Conservation (phyloP, 2,888 invertebrate genomes). For the Biston betularia region DNA sequence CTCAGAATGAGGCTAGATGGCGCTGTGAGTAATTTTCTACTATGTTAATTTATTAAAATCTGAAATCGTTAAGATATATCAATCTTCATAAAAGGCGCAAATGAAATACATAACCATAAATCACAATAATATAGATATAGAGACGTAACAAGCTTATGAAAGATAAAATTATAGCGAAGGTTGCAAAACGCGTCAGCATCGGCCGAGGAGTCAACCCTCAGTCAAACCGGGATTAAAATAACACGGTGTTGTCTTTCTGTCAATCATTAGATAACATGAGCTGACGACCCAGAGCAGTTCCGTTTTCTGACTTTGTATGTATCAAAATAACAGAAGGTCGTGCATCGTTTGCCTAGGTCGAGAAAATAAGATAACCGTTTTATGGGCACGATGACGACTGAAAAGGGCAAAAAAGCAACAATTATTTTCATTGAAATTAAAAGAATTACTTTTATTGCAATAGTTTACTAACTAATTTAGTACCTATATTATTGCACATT, state of each 20-base stretch:
- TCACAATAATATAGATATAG: background rate
- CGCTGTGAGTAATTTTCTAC: too few relatives aligned
- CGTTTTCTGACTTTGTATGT: conserved; percentile 16
- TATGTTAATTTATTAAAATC: too few relatives aligned
- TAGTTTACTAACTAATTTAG: too few relatives aligned
- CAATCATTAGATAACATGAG: conserved; percentile 47
- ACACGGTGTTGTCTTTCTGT: conserved; percentile 48
- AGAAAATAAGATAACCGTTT: background rate
- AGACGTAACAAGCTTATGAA: conserved; percentile 20
- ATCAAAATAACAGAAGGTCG: background rate
- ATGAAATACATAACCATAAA: background rate
- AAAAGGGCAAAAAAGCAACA: too few relatives aligned
- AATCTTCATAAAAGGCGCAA: background rate
- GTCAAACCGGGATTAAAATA: conserved; percentile 54
- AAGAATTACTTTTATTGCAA: too few relatives aligned
- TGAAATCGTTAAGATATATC: background rate
- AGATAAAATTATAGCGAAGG: conserved; percentile 58
- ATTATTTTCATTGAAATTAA: too few relatives aligned
- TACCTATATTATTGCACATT: too few relatives aligned
- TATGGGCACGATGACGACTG: too few relatives aligned
- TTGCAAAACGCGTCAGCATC: conserved; percentile 59
- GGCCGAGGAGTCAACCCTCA: conserved; percentile 59
- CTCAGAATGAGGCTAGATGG: too few relatives aligned
- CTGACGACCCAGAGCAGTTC: conserved; percentile 7
- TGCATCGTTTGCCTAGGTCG: conserved; percentile 2